Evolutionary conservation across 2,113 vertebrate species (phyloP), one percentile per base, ranked within the genome.

Genomic region (Eudyptes chrysolophus): DNA sequence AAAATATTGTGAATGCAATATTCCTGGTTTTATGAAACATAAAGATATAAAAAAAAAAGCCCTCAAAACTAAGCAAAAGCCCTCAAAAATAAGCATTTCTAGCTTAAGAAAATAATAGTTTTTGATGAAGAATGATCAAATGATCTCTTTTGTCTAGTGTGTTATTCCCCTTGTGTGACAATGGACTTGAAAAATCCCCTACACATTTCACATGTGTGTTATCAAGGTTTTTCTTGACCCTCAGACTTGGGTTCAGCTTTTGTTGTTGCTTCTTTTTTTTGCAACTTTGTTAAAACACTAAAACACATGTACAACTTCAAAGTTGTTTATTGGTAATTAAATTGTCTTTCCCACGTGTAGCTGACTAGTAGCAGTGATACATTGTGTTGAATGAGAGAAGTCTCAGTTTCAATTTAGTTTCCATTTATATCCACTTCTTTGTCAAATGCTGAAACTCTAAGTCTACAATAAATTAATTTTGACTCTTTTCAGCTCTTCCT

Each of bases 311-410:
- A 80, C 64, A 70, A 52, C 65, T 96, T 97, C 68, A 60, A 64
- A 98, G 84, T 84, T 89, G n/a, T 93, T 97, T 95, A 85, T 76
- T 51, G 91, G 46, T 84, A 97, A 94, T 70, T 89, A 88, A 95
- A 72, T 75, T 79, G 36, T 68, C 69, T 89, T 85, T 97, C 61
- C 46, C 84, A n/a, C 44, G 91, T 96, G 92, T 83, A 69, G 84
- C 54, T 85, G 77, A 72, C 89, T 84, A 81, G 77, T 92, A 95
- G 54, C 69, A 90, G 83, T 66, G 40, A 94, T 94, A 69, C 24
- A 85, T 38, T 49, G 74, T 91, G 40, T 88, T 78, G 75, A 94
- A 92, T 42, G 70, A 92, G 51, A 77, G 83, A 88, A 44, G n/a
- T 55, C 24, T 74, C 38, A 44, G 38, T 96, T 96, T 94, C 86